Base-by-base conservation (phyloP, 2,113 vertebrate species). In the Eubucco bourcierii region DNA sequence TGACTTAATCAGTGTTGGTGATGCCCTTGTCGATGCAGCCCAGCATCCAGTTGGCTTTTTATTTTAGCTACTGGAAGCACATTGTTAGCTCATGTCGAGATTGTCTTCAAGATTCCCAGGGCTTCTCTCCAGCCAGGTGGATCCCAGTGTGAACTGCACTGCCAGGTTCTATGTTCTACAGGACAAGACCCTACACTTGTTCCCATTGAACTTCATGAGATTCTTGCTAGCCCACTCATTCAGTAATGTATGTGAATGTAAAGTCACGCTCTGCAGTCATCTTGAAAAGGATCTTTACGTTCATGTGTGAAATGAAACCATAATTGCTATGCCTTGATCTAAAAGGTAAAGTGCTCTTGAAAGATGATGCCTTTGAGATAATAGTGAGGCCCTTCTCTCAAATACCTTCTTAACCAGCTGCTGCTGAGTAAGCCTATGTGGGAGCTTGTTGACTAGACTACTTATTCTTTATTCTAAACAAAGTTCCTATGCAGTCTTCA, bases 401-500 rank as follows among this genome's bases (percentile, higher is more conserved):
- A 76, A 61, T 84, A 88, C 87, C 46, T 94, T 81, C 66, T 65
- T 81, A 75, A 79, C 84, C 93, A 95, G 93, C 93, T 96, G 93
- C 80, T 93, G 91, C 91, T 96, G 94, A 96, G 91, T 96, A 94
- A 96, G 93, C 66, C 59, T 92, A 58, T 39, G 93, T 94, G 94
- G 94, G 95, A 93, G 93, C 91, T 87, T 95, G 80, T 90, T 95
- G 37, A 37, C 37, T n/a, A n/a, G 91, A 90, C 91, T 84, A 78
- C 61, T 92, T 72, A 47, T 6, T 82, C 79, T 80, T 93, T 84
- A 88, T 93, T 95, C 93, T 87, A 86, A 93, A 95, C 87, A 95
- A 88, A 90, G 70, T 90, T 77, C 34, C 25, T 72, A 88, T 88
- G 70, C 80, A 27, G 61, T 83, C 41, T 90, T 90, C 70, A 61